These are phyloP conservation scores for Lasioglossum malachurum DNA, from an alignment of 2,888 invertebrate genomes.

Conservation along the genomic window DNA sequence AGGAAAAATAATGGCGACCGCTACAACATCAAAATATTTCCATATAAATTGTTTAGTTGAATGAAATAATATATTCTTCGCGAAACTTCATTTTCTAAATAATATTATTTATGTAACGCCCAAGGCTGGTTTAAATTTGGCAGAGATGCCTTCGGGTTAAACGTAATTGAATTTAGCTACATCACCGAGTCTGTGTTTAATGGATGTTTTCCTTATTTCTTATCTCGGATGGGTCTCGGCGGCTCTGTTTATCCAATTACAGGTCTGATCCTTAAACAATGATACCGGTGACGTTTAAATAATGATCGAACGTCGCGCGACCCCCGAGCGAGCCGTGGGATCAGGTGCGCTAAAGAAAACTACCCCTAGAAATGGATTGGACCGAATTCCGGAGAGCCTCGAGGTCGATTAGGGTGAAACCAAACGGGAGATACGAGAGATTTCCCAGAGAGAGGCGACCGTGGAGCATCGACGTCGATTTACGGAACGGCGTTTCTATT, in stretches of 20 bases:
- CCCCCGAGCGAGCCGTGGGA: slow-evolving; percentile 55
- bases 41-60: not conserved
- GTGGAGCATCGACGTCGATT: slow-evolving; percentile 67
- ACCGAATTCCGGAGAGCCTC: slow-evolving; percentile 70
- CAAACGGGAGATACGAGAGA: slow-evolving; percentile 73
- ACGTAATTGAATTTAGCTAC: not conserved
- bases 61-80: not conserved
- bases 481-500: slow-evolving; percentile 63
- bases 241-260: slow-evolving; percentile 29
- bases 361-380: slow-evolving; percentile 73
- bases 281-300: slow-evolving; percentile 68
- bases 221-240: not conserved
- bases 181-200: not conserved
- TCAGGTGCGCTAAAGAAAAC: slow-evolving; percentile 73
- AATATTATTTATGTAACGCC: not conserved
- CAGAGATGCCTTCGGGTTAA: not conserved
- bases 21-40: not conserved
- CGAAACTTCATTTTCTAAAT: not conserved
- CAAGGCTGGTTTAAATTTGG: not conserved
- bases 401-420: slow-evolving; percentile 73
- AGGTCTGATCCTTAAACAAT: slow-evolving; percentile 65
- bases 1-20: not conserved
- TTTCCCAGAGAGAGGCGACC: slow-evolving; percentile 66
- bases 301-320: slow-evolving; percentile 61
- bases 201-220: slow-evolving; percentile 1